Evolutionary conservation across 2,113 vertebrate genomes (phyloP), one percentile per base, ranked within the genome.

Genomic region (Bos javanicus): DNA sequence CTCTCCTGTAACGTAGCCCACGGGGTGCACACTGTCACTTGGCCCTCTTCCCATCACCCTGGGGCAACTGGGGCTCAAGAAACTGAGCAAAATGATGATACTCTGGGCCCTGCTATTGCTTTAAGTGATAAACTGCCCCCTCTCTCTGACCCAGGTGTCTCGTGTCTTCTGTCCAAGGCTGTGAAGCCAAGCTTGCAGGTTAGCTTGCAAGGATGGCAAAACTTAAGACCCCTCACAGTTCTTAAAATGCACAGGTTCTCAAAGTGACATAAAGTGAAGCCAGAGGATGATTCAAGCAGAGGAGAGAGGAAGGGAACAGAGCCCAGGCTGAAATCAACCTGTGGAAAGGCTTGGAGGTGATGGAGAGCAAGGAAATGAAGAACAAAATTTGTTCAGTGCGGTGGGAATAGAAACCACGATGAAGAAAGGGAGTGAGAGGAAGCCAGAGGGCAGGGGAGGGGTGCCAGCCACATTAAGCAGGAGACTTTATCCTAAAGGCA

Each of bases 91-190:
- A 81, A 80, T 21, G 30, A 48, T 9, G 12, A 52, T 3, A 8
- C 50, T 80, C 26, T 36, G 43, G 60, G 62, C 50, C 86, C 74
- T 36, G 39, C 30, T 62, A 5, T 43, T n/a, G 74, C 57, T 62
- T 12, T 82, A 78, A 90, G 7, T 74, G 7, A 52, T 12, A n/a
- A 86, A 28, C 11, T 15, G 23, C 3, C 71, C 28, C 76, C 23
- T 74, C 13, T 92, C 90, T 96, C 90, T 26, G 80, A 91, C 28
- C 13, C 81, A 46, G 14, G 36, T 5, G 30, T 46, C 57, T 89
- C 7, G 0, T 11, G 23, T 71, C 71, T 94, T 87, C 39, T 76
- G 50, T n/a, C 60, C 17, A 62, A 7, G 46, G 28, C 59, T 50
- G 1, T 2, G 26, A 80, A 59, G 48, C 52, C 33, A 23, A 36